Evolutionary conservation across 1,140 invertebrate species (phyloP), one percentile per base, ranked within the genome.

Genomic region (Mizuhopecten yessoensis): DNA sequence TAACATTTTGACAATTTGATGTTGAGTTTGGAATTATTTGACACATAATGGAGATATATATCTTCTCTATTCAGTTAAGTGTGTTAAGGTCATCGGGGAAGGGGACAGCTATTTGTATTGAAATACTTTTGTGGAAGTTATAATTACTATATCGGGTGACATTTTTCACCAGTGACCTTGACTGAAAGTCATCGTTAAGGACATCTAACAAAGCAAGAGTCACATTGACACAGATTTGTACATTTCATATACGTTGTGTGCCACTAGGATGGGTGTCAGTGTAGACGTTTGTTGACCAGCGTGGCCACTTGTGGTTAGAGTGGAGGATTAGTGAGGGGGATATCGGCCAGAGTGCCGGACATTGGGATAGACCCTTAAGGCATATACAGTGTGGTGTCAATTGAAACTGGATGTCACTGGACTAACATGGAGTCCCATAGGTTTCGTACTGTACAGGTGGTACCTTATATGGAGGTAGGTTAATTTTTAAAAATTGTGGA

Each of bases 171-270:
- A 57, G 57, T 75, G 57, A 29, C 57, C 57, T 75, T 75, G 57
- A 75, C 57, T 75, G 5, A 45, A 75, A 75, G 57, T 75, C 57
- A 75, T 75, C 57, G 5, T 75, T 29, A 75, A 75, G 57, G 57
- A 75, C 57, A 75, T 29, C 9, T 75, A 75, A 75, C 57, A 75
- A 75, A 75, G n/a, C 57, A 75, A 75, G 57, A 75, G 57, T 75
- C 57, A 75, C 57, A 75, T 75, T 75, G 57, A 75, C 57, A 75
- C 11, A 75, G 57, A 75, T 75, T 75, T n/a, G 10, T 45, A 15
- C 17, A 9, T 45, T 29, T 75, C 5, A 75, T 75, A 29, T n/a
- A n/a, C n/a, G n/a, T 29, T 1, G 57, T 29, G 57, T 7, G 57
- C 5, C 17, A 75, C 1, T 7, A 29, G 57, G n/a, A 75, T n/a